Evolutionary conservation across 2,797 vertebrate species (phyloP), one percentile per base, ranked within the genome.

Genomic region (Artibeus lituratus): DNA sequence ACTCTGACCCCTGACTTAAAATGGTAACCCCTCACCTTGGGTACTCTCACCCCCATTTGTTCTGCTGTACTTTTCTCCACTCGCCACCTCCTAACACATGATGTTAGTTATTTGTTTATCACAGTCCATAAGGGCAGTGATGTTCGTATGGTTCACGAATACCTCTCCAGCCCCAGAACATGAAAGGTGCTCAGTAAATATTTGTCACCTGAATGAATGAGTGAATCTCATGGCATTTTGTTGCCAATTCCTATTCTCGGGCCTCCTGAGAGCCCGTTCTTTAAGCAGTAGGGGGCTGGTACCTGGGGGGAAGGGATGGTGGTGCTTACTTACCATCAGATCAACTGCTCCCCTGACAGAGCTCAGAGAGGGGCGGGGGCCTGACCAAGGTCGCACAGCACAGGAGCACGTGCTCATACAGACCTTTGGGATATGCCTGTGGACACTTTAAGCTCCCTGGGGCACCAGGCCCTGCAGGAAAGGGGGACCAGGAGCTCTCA

Each of bases 11-110:
- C 57, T 15, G 32, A 47, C 14, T 73, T 62, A 24, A 67, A 67
- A n/a, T 2, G n/a, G 21, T 57, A 42, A 21, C 7, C 12, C 2
- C 11, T 1, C 29, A 42, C 4, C 47, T 2, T 1, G 7, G 47
- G n/a, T 2, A 4, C 44, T 35, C 44, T 24, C 7, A 1, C 32
- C 10, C 10, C n/a, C 37, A 67, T 32, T 16, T 35, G 70, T 47
- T 47, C 42, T 44, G 78, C 39, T 32, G 6, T 6, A 53, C 7
- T 42, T 26, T 81, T 53, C 69, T 92, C 37, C 8, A 44, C 10
- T 21, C 2, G 19, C 10, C 24, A 44, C 39, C 24, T 73, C 49
- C 42, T 32, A 73, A 72, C 15, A 70, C 18, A 57, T 0, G 4
- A 18, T 4, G 18, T 12, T 12, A 51, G 10, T 22, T 26, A 44